Base-by-base conservation (phyloP, 2,888 invertebrate genomes). In the Clistopyga incitator region DNA sequence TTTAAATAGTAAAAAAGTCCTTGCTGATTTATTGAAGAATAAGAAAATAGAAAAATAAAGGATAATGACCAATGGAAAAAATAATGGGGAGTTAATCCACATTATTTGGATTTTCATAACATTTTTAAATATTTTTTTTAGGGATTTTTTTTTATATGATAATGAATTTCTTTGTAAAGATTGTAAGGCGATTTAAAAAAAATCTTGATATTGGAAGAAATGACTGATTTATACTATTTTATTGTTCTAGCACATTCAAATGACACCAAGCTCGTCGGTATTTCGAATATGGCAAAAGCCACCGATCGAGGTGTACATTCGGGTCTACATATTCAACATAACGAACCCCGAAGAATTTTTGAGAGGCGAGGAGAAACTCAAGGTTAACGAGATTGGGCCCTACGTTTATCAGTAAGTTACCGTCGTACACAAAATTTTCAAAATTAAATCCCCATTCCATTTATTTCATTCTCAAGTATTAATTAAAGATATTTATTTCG, bases 381-480 rank as follows among this genome's bases (percentile, higher is more conserved):
- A 95, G 86, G 87, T 98, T 3, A 90, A 95, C 70, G 96, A 98
- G 94, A 92, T 97, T 23, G 98, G 98, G 0, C 98, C 98, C 0
- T 97, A 97, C 90, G 95, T 96, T 20, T 98, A 97, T 93, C 96
- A 96, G 97, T 97, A 93, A 95, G 95, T 71, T 25, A 13, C 64
- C 15, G 11, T 45, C 23, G 52, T 71, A 71, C 13, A 18, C 4
- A 38, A n/a, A 18, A 50, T n/a, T n/a, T 50, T 50, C 2, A 4
- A 4, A 2, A 50, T 50, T 50, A n/a, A 50, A n/a, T 50, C n/a
- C n/a, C 50, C 6, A 8, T 38, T 38, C 2, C 38, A 10, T 38
- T 38, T 38, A 45, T 45, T 45, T 13, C 15, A 45, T 45, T 45
- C n/a, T n/a, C n/a, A n/a, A n/a, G n/a, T n/a, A n/a, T n/a, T n/a